These are phyloP conservation scores for Botia almorhae DNA, from an alignment of 2,797 vertebrate species.

Conservation along the genomic window DNA sequence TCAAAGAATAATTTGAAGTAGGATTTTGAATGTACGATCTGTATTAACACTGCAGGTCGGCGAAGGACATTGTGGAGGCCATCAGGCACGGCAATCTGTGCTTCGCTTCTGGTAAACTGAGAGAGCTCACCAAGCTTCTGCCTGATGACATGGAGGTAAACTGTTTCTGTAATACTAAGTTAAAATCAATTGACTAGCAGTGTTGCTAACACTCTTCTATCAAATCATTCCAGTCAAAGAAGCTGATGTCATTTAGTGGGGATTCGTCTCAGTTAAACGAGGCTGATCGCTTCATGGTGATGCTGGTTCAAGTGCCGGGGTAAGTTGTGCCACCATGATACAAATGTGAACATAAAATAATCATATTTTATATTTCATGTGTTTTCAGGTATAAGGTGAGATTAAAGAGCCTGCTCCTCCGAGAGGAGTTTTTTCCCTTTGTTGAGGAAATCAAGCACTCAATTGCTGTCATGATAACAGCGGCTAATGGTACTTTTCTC, in stretches of 20 bases:
- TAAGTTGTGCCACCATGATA: slow-evolving; percentile 59
- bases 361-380: not conserved
- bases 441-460: slow-evolving; percentile 78
- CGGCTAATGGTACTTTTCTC: slow-evolving; percentile 74
- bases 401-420: slow-evolving; percentile 79
- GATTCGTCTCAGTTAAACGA: slow-evolving; percentile 74
- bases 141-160: slow-evolving; percentile 81
- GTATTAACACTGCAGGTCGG: slow-evolving; percentile 69
- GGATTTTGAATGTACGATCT: not conserved
- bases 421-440: slow-evolving; percentile 83
- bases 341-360: not conserved
- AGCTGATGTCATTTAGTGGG: slow-evolving; percentile 74
- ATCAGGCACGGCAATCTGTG: slow-evolving; percentile 71
- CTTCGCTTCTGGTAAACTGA: slow-evolving; percentile 79
- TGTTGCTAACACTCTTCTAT: not conserved
- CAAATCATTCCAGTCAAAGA: slow-evolving; percentile 71
- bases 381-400: slow-evolving; percentile 76
- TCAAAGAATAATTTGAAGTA: not conserved
- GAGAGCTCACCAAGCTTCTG: slow-evolving; percentile 80
- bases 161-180: not conserved
- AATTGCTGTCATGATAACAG: slow-evolving; percentile 76
- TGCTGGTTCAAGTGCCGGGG: slow-evolving; percentile 79
- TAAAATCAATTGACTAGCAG: not conserved
- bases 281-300: slow-evolving; percentile 81
- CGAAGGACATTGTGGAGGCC: slow-evolving; percentile 76